A percentile compares a stretch with the other conserved stretches of the same genome.
These are phyloP conservation scores for Watersipora subatra DNA, from an alignment of 1,140 invertebrate genomes.

Conservation along the genomic window DNA sequence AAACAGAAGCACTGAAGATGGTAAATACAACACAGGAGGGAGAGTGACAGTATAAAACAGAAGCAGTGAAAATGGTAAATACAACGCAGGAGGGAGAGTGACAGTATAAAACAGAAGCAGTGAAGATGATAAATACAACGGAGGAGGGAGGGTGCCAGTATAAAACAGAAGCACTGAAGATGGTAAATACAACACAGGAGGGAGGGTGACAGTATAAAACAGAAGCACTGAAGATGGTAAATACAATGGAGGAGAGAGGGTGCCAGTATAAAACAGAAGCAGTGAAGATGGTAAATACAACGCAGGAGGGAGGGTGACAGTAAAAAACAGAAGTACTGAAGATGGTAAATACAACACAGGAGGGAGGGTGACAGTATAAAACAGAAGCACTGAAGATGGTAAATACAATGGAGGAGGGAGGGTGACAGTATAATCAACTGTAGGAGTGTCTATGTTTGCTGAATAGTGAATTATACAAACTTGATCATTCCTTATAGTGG, in stretches of 20 bases:
- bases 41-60: background rate
- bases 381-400: background rate
- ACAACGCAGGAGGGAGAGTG: background rate
- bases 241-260: background rate
- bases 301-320: background rate
- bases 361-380: background rate
- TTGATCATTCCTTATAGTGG: too few relatives aligned
- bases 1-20: too few relatives aligned
- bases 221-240: background rate
- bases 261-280: background rate
- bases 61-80: background rate
- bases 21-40: background rate
- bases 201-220: background rate
- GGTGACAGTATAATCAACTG: background rate
- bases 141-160: background rate
- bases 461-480: too few relatives aligned
- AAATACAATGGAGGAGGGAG: background rate
- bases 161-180: background rate
- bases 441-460: too few relatives aligned
- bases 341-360: background rate
- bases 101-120: background rate
- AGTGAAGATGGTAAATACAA: background rate
- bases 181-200: background rate
- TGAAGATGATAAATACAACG: background rate
- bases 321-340: background rate